Percentiles rank a stretch among this genome's conserved stretches.
phyloP scores from a whole-genome alignment of 2,888 invertebrate genomes.

The Tipula lateralis region DNA sequence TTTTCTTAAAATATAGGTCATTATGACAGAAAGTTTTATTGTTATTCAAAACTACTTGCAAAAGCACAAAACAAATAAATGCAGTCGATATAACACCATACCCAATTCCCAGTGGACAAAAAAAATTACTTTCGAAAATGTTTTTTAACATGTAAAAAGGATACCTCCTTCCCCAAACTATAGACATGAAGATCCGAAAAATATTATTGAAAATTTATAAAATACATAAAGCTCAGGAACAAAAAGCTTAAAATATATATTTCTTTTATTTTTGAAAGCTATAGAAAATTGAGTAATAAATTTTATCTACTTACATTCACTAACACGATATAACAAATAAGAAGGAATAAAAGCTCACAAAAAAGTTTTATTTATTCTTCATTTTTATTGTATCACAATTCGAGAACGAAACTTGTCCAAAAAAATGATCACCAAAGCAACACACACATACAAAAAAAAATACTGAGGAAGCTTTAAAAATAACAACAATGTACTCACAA shows the following conservation, averaged over 20 bases:
- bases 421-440: neutral
- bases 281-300: constrained; percentile 13
- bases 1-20: neutral
- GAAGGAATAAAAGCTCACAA: neutral
- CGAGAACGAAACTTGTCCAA: neutral
- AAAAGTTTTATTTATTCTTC: neutral
- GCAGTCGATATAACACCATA: neutral
- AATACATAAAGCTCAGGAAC: neutral
- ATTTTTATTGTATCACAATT: neutral
- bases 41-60: neutral
- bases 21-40: neutral
- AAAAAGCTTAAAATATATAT: constrained; percentile 1
- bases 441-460: neutral
- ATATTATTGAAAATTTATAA: neutral
- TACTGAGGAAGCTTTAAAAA: neutral
- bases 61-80: neutral
- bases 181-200: neutral
- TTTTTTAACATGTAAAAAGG: neutral
- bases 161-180: neutral
- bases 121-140: neutral
- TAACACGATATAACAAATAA: neutral
- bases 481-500: neutral
- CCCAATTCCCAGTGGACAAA: neutral
- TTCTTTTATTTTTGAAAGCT: neutral
- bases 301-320: neutral